A percentile compares a stretch with the other conserved stretches of the same genome.
Evolutionary conservation across 1,140 invertebrate genomes (phyloP).

Genomic region (Scaptomyza hsui): DNA sequence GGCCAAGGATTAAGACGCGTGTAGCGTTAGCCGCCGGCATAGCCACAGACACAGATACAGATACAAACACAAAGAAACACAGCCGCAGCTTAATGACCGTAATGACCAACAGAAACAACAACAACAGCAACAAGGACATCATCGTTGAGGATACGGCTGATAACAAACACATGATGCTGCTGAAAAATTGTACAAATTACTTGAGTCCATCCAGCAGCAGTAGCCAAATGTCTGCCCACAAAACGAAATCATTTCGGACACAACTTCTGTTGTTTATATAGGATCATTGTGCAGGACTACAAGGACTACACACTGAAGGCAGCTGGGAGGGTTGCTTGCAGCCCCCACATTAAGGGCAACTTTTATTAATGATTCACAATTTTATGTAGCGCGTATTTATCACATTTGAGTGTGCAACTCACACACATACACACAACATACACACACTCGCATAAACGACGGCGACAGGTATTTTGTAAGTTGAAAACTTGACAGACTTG

Average conservation of each 20-base stretch:
- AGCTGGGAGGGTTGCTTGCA: conserved; percentile 19
- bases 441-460: conserved; percentile 24
- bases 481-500: conserved; percentile 80
- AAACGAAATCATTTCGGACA: conserved; percentile 59
- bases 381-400: conserved; percentile 81
- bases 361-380: conserved; percentile 81
- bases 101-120: conserved; percentile 71
- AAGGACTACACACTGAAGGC: conserved; percentile 4
- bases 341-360: conserved; percentile 41
- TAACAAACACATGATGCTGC: conserved; percentile 75
- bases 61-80: background rate
- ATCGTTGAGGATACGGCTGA: conserved; percentile 52
- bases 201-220: conserved; percentile 52
- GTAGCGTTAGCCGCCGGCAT: conserved; percentile 44
- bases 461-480: conserved; percentile 81
- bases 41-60: conserved; percentile 6
- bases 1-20: conserved; percentile 67
- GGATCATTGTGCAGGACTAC: conserved; percentile 28
- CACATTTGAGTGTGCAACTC: conserved; percentile 66
- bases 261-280: conserved; percentile 65
- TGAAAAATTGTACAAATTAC: conserved; percentile 83
- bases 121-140: conserved; percentile 36
- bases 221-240: conserved; percentile 44
- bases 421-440: conserved; percentile 35
- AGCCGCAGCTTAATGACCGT: conserved; percentile 72